These are phyloP conservation scores for Semnopithecus entellus DNA, from an alignment of 2,113 vertebrate genomes.

Conservation along the genomic window DNA sequence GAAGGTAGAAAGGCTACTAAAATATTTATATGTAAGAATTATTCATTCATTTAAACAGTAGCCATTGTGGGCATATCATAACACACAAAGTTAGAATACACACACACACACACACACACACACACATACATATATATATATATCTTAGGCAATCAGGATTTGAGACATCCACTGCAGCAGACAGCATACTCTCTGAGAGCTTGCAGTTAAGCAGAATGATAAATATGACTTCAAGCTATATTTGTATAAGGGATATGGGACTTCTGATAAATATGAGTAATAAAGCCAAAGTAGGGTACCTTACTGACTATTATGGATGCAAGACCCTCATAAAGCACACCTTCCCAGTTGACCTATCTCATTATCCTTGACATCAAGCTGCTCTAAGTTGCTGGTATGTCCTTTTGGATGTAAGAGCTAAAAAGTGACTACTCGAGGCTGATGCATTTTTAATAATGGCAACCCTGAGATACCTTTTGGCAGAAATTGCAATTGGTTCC, in stretches of 20 bases:
- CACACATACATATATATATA: no score
- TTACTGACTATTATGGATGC: background rate
- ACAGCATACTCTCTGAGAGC: background rate
- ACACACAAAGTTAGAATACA: background rate
- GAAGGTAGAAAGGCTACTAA: background rate
- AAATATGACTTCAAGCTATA: background rate
- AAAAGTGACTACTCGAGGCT: constrained; percentile 67
- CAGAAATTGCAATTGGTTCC: constrained; percentile 71
- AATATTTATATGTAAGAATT: background rate
- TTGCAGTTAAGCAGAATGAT: background rate
- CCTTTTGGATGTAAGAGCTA: constrained; percentile 61
- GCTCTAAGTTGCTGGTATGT: constrained; percentile 9
- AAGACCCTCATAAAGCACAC: background rate
- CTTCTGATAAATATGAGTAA: background rate
- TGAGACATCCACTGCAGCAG: background rate
- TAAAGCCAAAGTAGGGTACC: background rate
- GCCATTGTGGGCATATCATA: background rate
- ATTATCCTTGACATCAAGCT: constrained; percentile 43
- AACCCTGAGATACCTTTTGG: constrained; percentile 66
- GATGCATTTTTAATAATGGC: constrained; percentile 71
- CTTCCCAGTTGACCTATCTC: background rate
- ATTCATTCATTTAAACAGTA: background rate
- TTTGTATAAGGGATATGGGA: background rate
- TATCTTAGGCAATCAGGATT: background rate
- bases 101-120: no score